phyloP scores from a whole-genome alignment of 2,888 invertebrate species.

The Oconnorella tubifera region DNA sequence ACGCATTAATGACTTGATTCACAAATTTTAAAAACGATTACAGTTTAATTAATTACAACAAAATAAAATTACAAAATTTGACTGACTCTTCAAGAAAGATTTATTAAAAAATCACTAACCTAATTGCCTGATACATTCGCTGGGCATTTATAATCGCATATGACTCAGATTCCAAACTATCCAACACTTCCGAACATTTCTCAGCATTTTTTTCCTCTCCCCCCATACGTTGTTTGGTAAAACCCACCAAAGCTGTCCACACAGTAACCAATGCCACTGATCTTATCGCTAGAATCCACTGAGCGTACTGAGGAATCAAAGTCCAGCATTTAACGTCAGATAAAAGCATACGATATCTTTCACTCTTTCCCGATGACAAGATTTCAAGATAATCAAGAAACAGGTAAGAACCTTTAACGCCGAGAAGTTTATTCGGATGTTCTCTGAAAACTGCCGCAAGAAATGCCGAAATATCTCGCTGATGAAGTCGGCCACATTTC shows the following conservation, averaged over 20 bases:
- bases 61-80: no score
- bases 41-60: no score
- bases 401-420: conserved; percentile 44
- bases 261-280: conserved; percentile 51
- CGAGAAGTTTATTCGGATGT: conserved; percentile 47
- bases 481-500: no score
- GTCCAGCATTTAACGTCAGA: conserved; percentile 53
- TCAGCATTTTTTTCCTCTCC: conserved; percentile 23
- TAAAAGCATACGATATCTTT: conserved; percentile 45
- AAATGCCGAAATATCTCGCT: conserved; percentile 43
- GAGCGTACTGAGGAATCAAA: conserved; percentile 48
- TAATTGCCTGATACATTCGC: conserved; percentile 45
- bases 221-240: conserved; percentile 39
- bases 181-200: conserved; percentile 38
- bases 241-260: conserved; percentile 51
- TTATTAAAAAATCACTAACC: conserved; percentile 36
- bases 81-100: no score
- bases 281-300: conserved; percentile 51
- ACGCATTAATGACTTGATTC: no score
- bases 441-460: conserved; percentile 50
- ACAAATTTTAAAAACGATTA: no score
- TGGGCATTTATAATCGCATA: conserved; percentile 36
- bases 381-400: conserved; percentile 52
- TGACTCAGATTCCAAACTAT: no score
- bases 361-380: conserved; percentile 45